phyloP scores from a whole-genome alignment of 2,888 invertebrate species.

The Hipparchia sbordonii region DNA sequence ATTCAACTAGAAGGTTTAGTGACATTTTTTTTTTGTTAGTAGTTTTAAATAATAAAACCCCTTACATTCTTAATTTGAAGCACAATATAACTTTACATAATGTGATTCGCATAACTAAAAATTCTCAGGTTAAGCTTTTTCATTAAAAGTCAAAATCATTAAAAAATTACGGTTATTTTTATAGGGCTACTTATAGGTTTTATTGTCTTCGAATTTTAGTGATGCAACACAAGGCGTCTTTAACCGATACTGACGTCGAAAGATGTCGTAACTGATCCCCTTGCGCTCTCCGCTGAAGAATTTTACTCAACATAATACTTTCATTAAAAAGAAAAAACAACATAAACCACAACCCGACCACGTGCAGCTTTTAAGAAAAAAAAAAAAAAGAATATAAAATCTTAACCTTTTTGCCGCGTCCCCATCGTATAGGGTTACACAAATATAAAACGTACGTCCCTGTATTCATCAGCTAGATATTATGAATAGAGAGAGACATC shows the following conservation, averaged over 20 bases:
- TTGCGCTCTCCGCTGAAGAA: conserved; percentile 57
- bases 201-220: conserved; percentile 33
- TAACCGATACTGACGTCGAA: conserved; percentile 44
- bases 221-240: conserved; percentile 37
- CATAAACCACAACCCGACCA: conserved; percentile 77
- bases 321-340: conserved; percentile 66
- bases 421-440: conserved; percentile 68
- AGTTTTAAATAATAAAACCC: too few species aligned
- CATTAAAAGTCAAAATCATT: neutral
- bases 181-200: neutral
- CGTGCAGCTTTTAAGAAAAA: conserved; percentile 71
- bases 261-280: conserved; percentile 62
- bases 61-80: neutral
- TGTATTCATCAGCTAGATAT: conserved; percentile 1
- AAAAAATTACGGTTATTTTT: neutral
- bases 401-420: conserved; percentile 68
- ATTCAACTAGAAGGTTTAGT: too few species aligned
- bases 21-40: too few species aligned
- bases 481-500: conserved; percentile 12
- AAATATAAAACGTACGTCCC: conserved; percentile 6
- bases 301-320: conserved; percentile 76
- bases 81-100: neutral
- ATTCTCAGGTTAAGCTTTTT: neutral
- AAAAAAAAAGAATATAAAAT: conserved; percentile 69
- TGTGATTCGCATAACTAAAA: too few species aligned